These are phyloP conservation scores for Sitobion miscanthi DNA, from an alignment of 1,140 invertebrate genomes.

Conservation along the genomic window DNA sequence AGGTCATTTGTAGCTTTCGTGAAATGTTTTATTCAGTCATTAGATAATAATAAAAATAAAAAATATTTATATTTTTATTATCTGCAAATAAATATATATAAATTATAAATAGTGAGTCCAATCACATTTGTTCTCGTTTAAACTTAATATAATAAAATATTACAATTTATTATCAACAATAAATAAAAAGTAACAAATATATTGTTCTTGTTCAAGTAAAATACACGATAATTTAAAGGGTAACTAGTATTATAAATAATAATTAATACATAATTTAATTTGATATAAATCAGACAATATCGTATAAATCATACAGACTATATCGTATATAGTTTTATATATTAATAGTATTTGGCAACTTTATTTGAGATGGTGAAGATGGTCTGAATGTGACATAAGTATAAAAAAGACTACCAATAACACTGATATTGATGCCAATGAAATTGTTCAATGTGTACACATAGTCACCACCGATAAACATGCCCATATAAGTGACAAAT, in stretches of 20 bases:
- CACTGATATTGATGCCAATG: slow-evolving; percentile 90
- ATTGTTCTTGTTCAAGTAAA: background rate
- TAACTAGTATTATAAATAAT: slow-evolving; percentile 23
- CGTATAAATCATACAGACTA: background rate
- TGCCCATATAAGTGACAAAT: slow-evolving; percentile 90
- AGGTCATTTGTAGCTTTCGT: no score
- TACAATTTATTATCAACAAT: background rate
- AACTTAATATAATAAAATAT: background rate
- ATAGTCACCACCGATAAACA: slow-evolving; percentile 97
- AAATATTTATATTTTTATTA: background rate
- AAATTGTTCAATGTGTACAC: slow-evolving; percentile 93
- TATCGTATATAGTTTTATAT: slow-evolving; percentile 31
- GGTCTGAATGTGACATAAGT: slow-evolving; percentile 78
- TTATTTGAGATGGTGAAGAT: background rate
- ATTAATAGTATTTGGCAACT: slow-evolving; percentile 7
- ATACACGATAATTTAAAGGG: slow-evolving; percentile 4
- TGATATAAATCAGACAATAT: background rate
- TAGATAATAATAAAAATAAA: background rate
- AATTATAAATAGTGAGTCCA: background rate
- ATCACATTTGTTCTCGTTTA: background rate
- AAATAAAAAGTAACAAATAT: slow-evolving; percentile 18
- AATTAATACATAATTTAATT: background rate
- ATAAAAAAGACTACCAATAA: slow-evolving; percentile 81
- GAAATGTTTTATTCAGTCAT: no score
- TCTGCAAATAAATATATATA: background rate